Evolutionary conservation across 2,888 invertebrate species (phyloP), one percentile per base, ranked within the genome.

Genomic region (Harpalus rufipes): DNA sequence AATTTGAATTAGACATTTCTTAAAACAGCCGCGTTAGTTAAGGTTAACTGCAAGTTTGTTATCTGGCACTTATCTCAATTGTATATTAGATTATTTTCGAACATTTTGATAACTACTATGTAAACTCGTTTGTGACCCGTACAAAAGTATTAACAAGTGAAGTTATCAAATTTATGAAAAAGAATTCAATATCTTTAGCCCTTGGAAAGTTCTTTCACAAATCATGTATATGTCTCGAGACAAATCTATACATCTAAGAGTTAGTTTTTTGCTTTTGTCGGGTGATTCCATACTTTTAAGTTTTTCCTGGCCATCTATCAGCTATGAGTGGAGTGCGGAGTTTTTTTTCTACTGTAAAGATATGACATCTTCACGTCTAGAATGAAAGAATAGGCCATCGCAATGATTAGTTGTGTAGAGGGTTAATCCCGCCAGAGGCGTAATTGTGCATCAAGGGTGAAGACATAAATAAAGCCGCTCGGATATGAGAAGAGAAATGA

Each of bases 401-500:
- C 41, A 56, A 78, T 58, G 58, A 78, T 58, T 14, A 56, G n/a
- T n/a, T 14, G 16, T 74, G 41, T 7, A 8, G 61, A 12, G 12
- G 74, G 82, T 83, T 83, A 83, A 83, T 83, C 74, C 63, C 44
- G 44, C 44, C 10, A 12, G 12, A 21, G 74, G 58, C 74, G 59
- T 76, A 83, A 83, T 83, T 83, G 76, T 83, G 82, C 82, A 83
- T 83, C 56, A 25, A 25, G 16, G 78, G 56, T 56, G 56, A 76
- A 78, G 78, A 82, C 82, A 82, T 82, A 82, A 82, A 82, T 82
- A 82, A 82, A 83, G 74, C 74, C 83, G 41, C 44, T 7, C 61
- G 83, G 32, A 83, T 83, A 72, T 82, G 72, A 82, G 83, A 76
- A 83, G 83, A 83, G 83, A 83, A 83, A 83, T 83, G 83, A 83